Evolutionary conservation across 2,797 vertebrate species (phyloP).

Genomic region (Carcharodon carcharias): DNA sequence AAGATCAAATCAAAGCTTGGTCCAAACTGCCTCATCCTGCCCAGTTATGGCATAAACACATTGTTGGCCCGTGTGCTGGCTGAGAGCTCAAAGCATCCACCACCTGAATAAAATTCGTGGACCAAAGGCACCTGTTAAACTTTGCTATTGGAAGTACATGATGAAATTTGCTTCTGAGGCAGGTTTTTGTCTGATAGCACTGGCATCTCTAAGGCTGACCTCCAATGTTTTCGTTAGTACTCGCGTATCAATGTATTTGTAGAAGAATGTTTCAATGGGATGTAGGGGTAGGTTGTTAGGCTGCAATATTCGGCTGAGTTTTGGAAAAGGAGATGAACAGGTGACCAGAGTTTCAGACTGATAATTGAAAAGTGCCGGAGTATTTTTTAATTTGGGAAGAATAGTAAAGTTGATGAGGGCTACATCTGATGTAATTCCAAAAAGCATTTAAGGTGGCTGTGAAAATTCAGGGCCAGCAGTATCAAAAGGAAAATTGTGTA

Average conservation of each 20-base stretch:
- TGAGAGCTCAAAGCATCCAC: neutral
- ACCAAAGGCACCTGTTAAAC: neutral
- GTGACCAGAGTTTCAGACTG: neutral
- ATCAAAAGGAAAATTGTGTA: neutral
- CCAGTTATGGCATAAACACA: neutral
- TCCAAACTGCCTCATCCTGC: neutral
- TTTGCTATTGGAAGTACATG: no score
- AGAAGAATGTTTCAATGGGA: neutral
- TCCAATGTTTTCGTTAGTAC: neutral
- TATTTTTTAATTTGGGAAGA: neutral
- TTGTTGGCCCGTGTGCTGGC: neutral
- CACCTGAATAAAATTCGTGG: neutral
- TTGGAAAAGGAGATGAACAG: neutral
- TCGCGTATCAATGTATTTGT: neutral
- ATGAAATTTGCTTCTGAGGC: neutral
- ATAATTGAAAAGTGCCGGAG: neutral
- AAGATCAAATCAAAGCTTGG: no score
- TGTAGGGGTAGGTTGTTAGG: no score
- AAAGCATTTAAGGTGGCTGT: neutral
- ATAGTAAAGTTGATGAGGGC: neutral
- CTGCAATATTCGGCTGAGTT: neutral
- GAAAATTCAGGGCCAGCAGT: neutral
- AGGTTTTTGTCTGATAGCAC: neutral
- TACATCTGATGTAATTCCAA: neutral
- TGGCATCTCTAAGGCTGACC: no score